These are phyloP conservation scores for Euwallacea fornicatus DNA, from an alignment of 1,140 invertebrate genomes.

Conservation along the genomic window DNA sequence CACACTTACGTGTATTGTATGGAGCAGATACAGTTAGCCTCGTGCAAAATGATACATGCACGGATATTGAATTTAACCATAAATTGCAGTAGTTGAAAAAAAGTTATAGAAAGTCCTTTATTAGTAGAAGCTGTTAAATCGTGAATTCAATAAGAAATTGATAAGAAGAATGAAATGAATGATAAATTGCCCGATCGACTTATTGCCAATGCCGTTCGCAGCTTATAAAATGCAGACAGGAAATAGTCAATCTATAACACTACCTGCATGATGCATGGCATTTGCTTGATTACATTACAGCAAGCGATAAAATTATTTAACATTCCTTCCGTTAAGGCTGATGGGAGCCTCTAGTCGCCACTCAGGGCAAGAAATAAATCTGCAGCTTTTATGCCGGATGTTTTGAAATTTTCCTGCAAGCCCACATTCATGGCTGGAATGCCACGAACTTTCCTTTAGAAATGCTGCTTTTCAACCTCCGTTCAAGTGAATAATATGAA, in stretches of 20 bases:
- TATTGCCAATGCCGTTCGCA: neutral
- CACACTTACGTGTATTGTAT: neutral
- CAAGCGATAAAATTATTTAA: conserved; percentile 8
- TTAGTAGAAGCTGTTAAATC: too few species aligned
- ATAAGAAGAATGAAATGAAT: too few species aligned
- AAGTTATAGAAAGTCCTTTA: too few species aligned
- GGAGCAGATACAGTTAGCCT: neutral
- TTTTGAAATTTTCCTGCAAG: neutral
- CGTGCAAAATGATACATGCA: too few species aligned
- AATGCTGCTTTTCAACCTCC: too few species aligned
- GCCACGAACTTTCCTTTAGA: neutral
- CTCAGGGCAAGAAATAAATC: conserved; percentile 1
- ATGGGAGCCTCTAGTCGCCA: conserved; percentile 3
- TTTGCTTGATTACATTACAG: conserved; percentile 1
- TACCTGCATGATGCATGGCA: neutral
- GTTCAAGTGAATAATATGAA: too few species aligned
- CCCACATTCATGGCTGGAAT: neutral
- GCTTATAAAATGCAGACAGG: neutral
- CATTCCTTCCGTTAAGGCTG: conserved; percentile 3
- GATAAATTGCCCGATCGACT: neutral
- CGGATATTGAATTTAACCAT: too few species aligned
- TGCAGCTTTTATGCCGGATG: conserved; percentile 1
- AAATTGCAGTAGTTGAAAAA: too few species aligned
- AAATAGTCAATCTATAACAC: conserved; percentile 9
- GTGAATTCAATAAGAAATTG: too few species aligned